These are phyloP conservation scores for Takifugu rubripes DNA, from an alignment of 2,797 vertebrate genomes.

Conservation along the genomic window DNA sequence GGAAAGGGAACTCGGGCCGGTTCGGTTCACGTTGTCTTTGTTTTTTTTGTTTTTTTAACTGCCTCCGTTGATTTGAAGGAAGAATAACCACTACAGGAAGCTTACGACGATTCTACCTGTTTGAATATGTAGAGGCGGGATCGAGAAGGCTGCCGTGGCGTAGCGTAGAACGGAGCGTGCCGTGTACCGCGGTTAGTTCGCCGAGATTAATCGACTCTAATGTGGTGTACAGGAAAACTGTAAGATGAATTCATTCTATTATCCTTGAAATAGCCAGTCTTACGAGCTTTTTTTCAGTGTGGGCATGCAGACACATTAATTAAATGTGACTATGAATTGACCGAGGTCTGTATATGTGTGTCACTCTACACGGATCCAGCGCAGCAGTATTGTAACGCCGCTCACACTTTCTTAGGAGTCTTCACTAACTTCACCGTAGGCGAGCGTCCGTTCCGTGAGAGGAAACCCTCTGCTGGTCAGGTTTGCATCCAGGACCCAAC, in stretches of 20 bases:
- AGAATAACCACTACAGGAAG: constrained; percentile 84
- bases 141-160: constrained; percentile 48
- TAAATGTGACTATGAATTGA: constrained; percentile 71
- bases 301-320: constrained; percentile 73
- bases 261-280: constrained; percentile 62
- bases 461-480: constrained; percentile 27
- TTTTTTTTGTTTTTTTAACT: constrained; percentile 16
- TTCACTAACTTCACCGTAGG: constrained; percentile 38
- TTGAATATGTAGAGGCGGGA: constrained; percentile 42
- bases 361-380: constrained; percentile 51
- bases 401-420: constrained; percentile 43
- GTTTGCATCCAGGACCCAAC: constrained; percentile 50
- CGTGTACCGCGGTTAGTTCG: constrained; percentile 58
- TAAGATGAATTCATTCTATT: constrained; percentile 61
- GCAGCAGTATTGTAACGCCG: constrained; percentile 42
- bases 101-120: constrained; percentile 60
- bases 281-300: constrained; percentile 64
- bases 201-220: constrained; percentile 56
- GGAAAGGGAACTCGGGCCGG: constrained; percentile 41
- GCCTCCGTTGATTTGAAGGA: constrained; percentile 45
- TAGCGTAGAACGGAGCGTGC: constrained; percentile 57
- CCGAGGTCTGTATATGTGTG: constrained; percentile 68
- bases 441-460: constrained; percentile 10
- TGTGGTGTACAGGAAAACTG: constrained; percentile 54
- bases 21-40: constrained; percentile 23